Evolutionary conservation across 2,888 invertebrate species (phyloP).

Genomic region (Himalopsyche tibetana): DNA sequence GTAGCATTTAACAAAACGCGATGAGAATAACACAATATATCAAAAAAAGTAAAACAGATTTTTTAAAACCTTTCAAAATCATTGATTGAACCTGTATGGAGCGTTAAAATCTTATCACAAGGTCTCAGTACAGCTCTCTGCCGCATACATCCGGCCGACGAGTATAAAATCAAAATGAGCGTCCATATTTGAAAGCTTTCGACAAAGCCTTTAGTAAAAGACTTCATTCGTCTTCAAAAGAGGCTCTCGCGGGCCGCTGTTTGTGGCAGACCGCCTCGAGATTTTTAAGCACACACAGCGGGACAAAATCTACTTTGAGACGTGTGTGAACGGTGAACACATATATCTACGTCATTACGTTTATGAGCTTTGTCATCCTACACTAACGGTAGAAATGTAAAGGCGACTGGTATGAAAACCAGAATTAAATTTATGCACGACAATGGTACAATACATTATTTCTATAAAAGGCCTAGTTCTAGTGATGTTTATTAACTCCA

Average conservation of each 20-base stretch:
- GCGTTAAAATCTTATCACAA: not conserved
- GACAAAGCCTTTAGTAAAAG: not conserved
- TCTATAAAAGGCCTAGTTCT: not conserved
- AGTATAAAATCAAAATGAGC: constrained; percentile 17
- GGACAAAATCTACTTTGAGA: not conserved
- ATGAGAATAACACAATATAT: no score
- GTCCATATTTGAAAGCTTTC: not conserved
- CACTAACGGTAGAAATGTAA: not conserved
- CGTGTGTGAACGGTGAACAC: not conserved
- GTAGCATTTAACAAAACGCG: no score
- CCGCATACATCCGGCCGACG: not conserved
- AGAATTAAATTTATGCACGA: no score
- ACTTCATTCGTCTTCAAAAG: constrained; percentile 36
- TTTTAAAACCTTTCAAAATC: no score
- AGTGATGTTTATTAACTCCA: not conserved
- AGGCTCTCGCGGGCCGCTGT: not conserved
- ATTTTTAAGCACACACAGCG: constrained; percentile 22
- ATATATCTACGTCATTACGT: constrained; percentile 7
- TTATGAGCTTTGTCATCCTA: constrained; percentile 15
- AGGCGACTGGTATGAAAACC: not conserved
- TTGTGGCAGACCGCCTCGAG: constrained; percentile 38
- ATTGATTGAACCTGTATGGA: no score
- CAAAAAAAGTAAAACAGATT: no score
- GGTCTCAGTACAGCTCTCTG: not conserved
- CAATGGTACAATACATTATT: no score